Evolutionary conservation across 2,797 vertebrate genomes (phyloP), one percentile per base, ranked within the genome.

Genomic region (Bradypus variegatus): DNA sequence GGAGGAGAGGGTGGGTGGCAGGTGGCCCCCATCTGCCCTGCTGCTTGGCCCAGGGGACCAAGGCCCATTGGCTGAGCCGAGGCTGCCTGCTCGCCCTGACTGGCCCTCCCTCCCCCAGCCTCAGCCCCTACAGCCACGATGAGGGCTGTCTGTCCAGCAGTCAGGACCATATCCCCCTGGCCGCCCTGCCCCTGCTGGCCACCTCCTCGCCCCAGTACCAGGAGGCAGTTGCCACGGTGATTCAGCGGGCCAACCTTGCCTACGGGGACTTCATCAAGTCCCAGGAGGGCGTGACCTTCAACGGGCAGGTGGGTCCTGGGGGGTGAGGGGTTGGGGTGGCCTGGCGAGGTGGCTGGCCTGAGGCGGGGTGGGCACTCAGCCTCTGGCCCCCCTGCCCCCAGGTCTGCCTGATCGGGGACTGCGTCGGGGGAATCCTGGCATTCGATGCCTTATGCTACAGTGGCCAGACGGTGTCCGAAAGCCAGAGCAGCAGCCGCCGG

Each of bases 391-490:
- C 85, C 27, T 90, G 41, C 88, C 92, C 89, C 60, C 97, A 99
- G 99, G 99, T 99, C 93, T 99, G 99, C 95, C 97, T 99, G 77
- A 98, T 99, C 0, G 99, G 99, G 8, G 99, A 99, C 97, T 99
- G 99, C 45, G 99, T 99, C 0, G 99, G 99, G 25, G 99, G 99
- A 1, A 98, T 99, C 96, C 97, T 99, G 97, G 99, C 98, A 0
- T 99, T 99, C 2, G 99, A 99, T 64, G 99, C 99, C 80, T 98
- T 99, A 53, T 99, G 99, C 97, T 98, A 98, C 97, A 98, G 98
- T 97, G 98, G 97, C 86, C 98, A 99, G 95, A 98, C 97, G 0
- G 98, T 98, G 94, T 98, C 97, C 0, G 99, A 99, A 96, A 99
- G 98, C 95, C 99, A 98, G 72, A 99, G 98, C 98, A 99, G 99